A percentile compares a stretch with the other conserved stretches of the same genome.
Evolutionary conservation across 2,888 invertebrate species (phyloP).

Genomic region (Plebejus argus): DNA sequence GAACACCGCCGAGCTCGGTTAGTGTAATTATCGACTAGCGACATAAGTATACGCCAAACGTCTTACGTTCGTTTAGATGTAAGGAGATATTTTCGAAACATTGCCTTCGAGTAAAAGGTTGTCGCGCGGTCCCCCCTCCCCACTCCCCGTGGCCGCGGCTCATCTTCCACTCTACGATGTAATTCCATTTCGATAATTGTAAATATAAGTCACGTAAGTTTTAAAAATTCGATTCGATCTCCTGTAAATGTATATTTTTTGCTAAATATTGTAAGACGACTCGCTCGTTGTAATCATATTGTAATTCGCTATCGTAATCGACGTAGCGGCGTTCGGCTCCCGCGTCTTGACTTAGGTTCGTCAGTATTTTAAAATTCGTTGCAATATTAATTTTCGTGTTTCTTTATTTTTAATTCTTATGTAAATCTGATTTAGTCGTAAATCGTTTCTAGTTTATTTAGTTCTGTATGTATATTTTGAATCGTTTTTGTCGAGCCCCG

Average conservation of each 20-base stretch:
- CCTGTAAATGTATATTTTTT: constrained; percentile 80
- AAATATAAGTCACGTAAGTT: constrained; percentile 79
- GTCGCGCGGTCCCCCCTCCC: constrained; percentile 51
- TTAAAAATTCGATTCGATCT: constrained; percentile 79
- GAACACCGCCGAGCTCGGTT: constrained; percentile 78
- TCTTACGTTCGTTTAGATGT: constrained; percentile 76
- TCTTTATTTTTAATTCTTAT: constrained; percentile 65
- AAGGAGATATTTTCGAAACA: constrained; percentile 79
- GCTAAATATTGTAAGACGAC: constrained; percentile 57
- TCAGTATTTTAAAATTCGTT: constrained; percentile 68
- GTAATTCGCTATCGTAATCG: constrained; percentile 35
- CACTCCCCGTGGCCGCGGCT: constrained; percentile 58
- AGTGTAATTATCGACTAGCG: constrained; percentile 78
- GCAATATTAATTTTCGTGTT: constrained; percentile 72
- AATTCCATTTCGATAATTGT: constrained; percentile 80
- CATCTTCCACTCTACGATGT: constrained; percentile 75
- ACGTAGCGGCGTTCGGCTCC: constrained; percentile 34
- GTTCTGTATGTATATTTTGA: constrained; percentile 73
- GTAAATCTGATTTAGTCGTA: constrained; percentile 73
- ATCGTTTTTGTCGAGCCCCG: constrained; percentile 61
- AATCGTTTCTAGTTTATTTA: constrained; percentile 59
- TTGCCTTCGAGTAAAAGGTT: constrained; percentile 77
- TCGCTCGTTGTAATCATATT: constrained; percentile 45
- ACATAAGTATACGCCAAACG: constrained; percentile 81
- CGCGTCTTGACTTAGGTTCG: constrained; percentile 39